phyloP scores from a whole-genome alignment of 1,140 invertebrate species.

The Brachionus asplanchnoidis region DNA sequence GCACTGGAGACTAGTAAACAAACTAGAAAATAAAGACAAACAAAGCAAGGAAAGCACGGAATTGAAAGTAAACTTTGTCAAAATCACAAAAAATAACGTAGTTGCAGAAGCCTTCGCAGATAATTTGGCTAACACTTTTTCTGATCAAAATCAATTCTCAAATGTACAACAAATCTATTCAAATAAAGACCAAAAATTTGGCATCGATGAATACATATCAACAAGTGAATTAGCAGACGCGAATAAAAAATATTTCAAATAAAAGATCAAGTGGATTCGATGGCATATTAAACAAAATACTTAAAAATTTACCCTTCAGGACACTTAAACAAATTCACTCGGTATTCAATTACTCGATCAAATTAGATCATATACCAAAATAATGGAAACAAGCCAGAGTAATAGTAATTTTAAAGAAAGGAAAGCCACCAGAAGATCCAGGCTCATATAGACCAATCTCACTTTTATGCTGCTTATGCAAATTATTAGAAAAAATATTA shows the following conservation, averaged over 20 bases:
- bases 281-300: conserved; percentile 9
- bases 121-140: neutral
- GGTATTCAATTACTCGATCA: neutral
- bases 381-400: conserved; percentile 41
- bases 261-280: conserved; percentile 12
- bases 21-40: conserved; percentile 5
- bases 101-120: conserved; percentile 6
- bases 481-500: conserved; percentile 42
- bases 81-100: neutral
- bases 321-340: neutral
- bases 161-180: neutral
- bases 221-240: conserved; percentile 27
- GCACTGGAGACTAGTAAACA: conserved; percentile 5
- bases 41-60: neutral
- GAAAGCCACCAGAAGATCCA: conserved; percentile 35
- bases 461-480: conserved; percentile 37
- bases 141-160: neutral
- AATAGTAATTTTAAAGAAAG: conserved; percentile 43
- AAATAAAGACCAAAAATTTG: neutral
- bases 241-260: neutral
- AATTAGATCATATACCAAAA: conserved; percentile 36
- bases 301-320: conserved; percentile 23
- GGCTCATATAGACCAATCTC: conserved; percentile 42
- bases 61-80: neutral
- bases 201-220: conserved; percentile 7